These are phyloP conservation scores for Nycticorax nycticorax DNA, from an alignment of 2,113 vertebrate species.

Conservation along the genomic window DNA sequence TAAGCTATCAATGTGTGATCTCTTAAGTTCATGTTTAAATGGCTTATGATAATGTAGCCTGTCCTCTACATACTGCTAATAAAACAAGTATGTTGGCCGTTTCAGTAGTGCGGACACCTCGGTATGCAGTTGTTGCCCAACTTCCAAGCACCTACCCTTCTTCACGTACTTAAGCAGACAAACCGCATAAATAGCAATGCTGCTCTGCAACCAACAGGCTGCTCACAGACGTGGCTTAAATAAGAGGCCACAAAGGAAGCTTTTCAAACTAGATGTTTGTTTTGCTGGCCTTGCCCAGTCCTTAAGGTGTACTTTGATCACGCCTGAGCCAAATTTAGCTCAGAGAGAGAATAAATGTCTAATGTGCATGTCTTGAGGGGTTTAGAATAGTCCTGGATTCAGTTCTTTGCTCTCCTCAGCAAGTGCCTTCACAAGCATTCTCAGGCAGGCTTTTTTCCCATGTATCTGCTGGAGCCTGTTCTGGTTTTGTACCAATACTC, in stretches of 20 bases:
- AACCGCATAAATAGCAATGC: neutral
- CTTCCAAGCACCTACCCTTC: neutral
- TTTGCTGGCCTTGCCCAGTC: slow-evolving; percentile 13
- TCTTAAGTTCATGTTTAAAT: neutral
- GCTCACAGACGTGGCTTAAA: neutral
- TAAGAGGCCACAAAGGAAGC: slow-evolving; percentile 1
- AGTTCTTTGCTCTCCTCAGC: neutral
- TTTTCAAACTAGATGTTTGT: neutral
- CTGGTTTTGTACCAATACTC: neutral
- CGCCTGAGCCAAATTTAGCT: neutral
- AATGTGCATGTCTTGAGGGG: neutral
- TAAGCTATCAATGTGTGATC: neutral
- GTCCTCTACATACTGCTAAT: neutral
- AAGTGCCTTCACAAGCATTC: neutral
- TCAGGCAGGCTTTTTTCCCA: neutral
- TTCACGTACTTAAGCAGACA: neutral
- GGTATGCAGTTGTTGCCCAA: accelerated
- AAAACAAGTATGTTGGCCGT: neutral
- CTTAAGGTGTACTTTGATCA: slow-evolving; percentile 47
- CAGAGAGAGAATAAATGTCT: neutral
- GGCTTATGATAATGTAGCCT: neutral
- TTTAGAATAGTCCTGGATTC: neutral
- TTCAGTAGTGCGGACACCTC: neutral
- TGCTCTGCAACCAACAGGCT: neutral
- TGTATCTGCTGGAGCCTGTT: neutral